A percentile compares a stretch with the other conserved stretches of the same genome.
Evolutionary conservation across 2,888 invertebrate genomes (phyloP).

Genomic region (Caenorhabditis auriculariae): DNA sequence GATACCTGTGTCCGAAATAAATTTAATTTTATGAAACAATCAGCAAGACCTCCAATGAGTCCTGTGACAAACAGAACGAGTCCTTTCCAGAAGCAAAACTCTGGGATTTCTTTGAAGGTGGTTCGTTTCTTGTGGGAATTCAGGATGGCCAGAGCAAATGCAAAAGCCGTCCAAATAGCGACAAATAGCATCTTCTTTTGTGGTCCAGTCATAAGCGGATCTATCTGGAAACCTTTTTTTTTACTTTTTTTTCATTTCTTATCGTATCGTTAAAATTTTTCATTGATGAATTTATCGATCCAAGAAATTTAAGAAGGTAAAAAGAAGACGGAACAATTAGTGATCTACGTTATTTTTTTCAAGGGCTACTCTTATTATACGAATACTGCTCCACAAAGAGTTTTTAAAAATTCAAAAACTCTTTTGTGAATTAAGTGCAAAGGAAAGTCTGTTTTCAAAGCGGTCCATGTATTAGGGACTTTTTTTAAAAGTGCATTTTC

Average conservation of each 20-base stretch:
- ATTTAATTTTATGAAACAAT: not conserved
- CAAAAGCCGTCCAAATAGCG: slow-evolving; percentile 62
- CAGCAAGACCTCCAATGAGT: slow-evolving; percentile 59
- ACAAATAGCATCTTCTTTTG: slow-evolving; percentile 64
- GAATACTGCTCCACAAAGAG: too few relatives aligned
- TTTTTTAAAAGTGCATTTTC: too few relatives aligned
- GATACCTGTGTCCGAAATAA: slow-evolving; percentile 51
- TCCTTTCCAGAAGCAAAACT: slow-evolving; percentile 50
- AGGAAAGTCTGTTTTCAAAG: too few relatives aligned
- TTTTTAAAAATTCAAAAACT: not conserved
- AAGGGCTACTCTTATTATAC: too few relatives aligned
- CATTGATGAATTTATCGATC: too few relatives aligned
- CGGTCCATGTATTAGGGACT: too few relatives aligned
- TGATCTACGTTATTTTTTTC: too few relatives aligned
- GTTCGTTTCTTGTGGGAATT: slow-evolving; percentile 54
- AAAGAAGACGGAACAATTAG: too few relatives aligned
- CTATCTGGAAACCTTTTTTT: slow-evolving; percentile 43
- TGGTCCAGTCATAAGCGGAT: slow-evolving; percentile 48
- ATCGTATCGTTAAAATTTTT: too few relatives aligned
- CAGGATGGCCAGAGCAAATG: slow-evolving; percentile 61
- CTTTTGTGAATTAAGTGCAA: not conserved
- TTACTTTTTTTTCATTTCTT: not conserved
- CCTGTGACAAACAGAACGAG: slow-evolving; percentile 54
- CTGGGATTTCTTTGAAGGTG: slow-evolving; percentile 42
- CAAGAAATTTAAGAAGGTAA: too few relatives aligned